Conservation (phyloP, 2,888 invertebrate genomes). For the Brassicogethes aeneus region DNA sequence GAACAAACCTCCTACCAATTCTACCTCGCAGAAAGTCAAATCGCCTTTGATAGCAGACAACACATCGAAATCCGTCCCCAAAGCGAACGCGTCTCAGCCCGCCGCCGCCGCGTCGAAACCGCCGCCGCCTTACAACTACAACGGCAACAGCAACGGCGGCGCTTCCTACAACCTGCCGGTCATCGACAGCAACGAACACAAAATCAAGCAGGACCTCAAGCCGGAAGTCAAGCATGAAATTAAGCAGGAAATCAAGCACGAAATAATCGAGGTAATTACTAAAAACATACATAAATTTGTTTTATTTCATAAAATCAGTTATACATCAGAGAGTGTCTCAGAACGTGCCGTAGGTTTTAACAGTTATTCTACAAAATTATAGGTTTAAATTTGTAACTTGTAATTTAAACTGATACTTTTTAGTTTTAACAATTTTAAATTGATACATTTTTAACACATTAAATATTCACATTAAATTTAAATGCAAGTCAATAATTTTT, state of each 20-base stretch:
- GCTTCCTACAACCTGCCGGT: slow-evolving; percentile 8
- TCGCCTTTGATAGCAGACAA: slow-evolving; percentile 32
- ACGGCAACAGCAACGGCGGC: slow-evolving; percentile 16
- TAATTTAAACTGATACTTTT: too few species aligned
- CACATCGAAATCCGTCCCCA: slow-evolving; percentile 36
- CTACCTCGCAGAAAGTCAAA: slow-evolving; percentile 36
- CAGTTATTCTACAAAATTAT: too few species aligned
- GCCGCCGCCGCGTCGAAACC: slow-evolving; percentile 6
- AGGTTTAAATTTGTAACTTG: too few species aligned
- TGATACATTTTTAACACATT: too few species aligned
- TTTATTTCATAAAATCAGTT: too few species aligned
- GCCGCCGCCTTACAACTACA: slow-evolving; percentile 14
- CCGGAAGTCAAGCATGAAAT: slow-evolving; percentile 5
- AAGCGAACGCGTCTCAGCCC: slow-evolving; percentile 17
- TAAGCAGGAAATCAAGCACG: not conserved
- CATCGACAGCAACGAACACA: slow-evolving; percentile 12
- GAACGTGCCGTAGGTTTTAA: too few species aligned
- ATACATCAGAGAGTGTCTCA: too few species aligned
- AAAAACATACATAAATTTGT: slow-evolving; percentile 3
- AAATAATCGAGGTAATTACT: slow-evolving; percentile 2
- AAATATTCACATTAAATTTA: too few species aligned
- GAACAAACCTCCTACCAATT: slow-evolving; percentile 30
- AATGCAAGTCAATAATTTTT: too few species aligned
- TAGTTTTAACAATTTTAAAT: too few species aligned
- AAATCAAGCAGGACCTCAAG: slow-evolving; percentile 16